Evolutionary conservation across 2,797 vertebrate genomes (phyloP).

Genomic region (Nannoperca obscura): DNA sequence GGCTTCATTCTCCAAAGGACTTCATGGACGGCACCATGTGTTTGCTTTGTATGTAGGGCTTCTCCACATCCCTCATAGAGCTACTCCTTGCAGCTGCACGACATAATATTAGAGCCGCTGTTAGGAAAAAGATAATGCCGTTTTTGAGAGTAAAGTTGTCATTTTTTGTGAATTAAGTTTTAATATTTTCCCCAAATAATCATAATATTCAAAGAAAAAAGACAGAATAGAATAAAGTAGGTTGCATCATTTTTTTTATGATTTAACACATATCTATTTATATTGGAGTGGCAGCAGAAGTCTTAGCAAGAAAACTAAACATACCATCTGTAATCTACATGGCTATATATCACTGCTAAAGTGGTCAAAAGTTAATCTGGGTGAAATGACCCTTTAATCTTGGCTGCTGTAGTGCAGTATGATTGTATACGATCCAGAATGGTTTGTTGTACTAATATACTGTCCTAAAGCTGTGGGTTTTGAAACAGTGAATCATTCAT

Average conservation of each 20-base stretch:
- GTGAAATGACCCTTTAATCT: background rate
- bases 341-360: background rate
- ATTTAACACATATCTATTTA: background rate
- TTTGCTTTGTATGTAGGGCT: slow-evolving; percentile 2
- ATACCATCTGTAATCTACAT: background rate
- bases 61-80: background rate
- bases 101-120: background rate
- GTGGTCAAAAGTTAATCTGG: background rate
- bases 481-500: slow-evolving; percentile 53
- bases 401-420: background rate
- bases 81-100: background rate
- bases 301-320: background rate
- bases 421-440: background rate
- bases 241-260: no score
- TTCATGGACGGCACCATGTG: background rate
- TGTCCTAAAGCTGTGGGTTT: slow-evolving; percentile 44
- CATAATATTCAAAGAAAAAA: no score
- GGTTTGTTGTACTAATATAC: slow-evolving; percentile 11
- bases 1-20: slow-evolving; percentile 50
- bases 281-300: background rate
- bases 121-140: background rate
- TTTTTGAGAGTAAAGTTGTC: background rate
- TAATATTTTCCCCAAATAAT: no score
- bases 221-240: background rate
- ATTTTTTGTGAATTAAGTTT: no score